These are phyloP conservation scores for Neolamprologus longior DNA, from an alignment of 2,113 vertebrate genomes.

Conservation along the genomic window DNA sequence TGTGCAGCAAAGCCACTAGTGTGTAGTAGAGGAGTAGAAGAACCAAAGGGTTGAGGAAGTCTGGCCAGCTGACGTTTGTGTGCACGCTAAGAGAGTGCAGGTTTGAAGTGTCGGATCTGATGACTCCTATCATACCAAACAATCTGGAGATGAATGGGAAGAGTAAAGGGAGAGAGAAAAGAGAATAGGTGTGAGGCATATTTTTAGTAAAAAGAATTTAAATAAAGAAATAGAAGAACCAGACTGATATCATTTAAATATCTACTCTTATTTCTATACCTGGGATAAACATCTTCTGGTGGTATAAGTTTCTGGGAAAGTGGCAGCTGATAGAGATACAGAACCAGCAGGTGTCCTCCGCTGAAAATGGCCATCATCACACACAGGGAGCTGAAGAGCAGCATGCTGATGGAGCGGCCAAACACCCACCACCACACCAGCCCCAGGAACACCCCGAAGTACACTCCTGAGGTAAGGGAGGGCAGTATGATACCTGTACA, in stretches of 20 bases:
- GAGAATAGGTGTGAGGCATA: neutral
- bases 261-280: constrained; percentile 41
- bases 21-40: constrained; percentile 75
- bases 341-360: constrained; percentile 64
- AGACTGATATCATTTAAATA: neutral
- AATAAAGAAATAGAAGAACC: neutral
- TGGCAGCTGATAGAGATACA: constrained; percentile 79
- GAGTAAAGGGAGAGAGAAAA: neutral
- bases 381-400: constrained; percentile 72
- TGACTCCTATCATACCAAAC: constrained; percentile 75
- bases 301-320: constrained; percentile 67
- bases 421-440: constrained; percentile 80
- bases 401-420: constrained; percentile 50
- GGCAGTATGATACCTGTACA: constrained; percentile 70
- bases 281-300: constrained; percentile 68
- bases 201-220: neutral
- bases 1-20: constrained; percentile 70
- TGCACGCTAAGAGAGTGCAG: constrained; percentile 68
- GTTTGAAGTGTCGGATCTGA: constrained; percentile 66
- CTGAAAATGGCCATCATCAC: constrained; percentile 76
- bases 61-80: constrained; percentile 67
- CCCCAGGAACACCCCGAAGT: constrained; percentile 72
- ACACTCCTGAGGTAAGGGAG: constrained; percentile 74
- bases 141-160: constrained; percentile 47
- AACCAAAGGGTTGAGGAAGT: constrained; percentile 71